Evolutionary conservation across 2,888 invertebrate species (phyloP).

Genomic region (Tromatobia lineatoria): DNA sequence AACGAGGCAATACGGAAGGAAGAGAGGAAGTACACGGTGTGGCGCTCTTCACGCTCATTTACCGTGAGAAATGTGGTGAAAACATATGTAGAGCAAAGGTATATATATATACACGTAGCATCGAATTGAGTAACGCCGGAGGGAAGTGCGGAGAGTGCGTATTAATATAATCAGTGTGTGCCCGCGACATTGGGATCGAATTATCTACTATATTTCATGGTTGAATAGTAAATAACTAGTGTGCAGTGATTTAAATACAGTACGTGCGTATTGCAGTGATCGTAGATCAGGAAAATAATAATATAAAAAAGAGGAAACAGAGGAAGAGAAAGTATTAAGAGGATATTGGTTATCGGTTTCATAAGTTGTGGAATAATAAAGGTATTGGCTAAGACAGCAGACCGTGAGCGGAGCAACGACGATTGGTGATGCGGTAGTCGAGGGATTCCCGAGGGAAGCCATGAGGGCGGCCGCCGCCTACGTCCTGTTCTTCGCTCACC

Average conservation of each 20-base stretch:
- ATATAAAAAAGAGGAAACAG: not conserved
- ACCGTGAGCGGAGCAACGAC: conserved; percentile 74
- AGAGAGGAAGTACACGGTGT: conserved; percentile 13
- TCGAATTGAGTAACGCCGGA: conserved; percentile 14
- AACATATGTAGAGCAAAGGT: conserved; percentile 28
- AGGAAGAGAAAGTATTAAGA: conserved; percentile 14
- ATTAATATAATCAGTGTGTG: conserved; percentile 17
- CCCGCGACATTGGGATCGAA: conserved; percentile 20
- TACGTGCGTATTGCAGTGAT: not conserved
- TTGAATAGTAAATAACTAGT: not conserved
- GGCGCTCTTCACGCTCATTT: conserved; percentile 42
- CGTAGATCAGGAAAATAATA: not conserved
- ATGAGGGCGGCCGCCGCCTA: conserved; percentile 85
- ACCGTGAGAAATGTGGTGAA: conserved; percentile 59
- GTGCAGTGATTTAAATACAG: conserved; percentile 39
- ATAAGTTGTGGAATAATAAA: conserved; percentile 43
- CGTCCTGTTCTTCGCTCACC: conserved; percentile 85
- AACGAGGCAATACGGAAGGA: conserved; percentile 12
- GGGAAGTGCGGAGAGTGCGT: conserved; percentile 46
- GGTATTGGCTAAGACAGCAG: conserved; percentile 38
- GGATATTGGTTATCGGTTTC: conserved; percentile 26
- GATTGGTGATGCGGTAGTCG: conserved; percentile 85
- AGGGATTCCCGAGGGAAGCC: conserved; percentile 85
- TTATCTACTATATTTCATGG: not conserved
- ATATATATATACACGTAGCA: not conserved